A percentile compares a stretch with the other conserved stretches of the same genome.
These are phyloP conservation scores for Aphidius gifuensis DNA, from an alignment of 1,140 invertebrate species.

Conservation along the genomic window DNA sequence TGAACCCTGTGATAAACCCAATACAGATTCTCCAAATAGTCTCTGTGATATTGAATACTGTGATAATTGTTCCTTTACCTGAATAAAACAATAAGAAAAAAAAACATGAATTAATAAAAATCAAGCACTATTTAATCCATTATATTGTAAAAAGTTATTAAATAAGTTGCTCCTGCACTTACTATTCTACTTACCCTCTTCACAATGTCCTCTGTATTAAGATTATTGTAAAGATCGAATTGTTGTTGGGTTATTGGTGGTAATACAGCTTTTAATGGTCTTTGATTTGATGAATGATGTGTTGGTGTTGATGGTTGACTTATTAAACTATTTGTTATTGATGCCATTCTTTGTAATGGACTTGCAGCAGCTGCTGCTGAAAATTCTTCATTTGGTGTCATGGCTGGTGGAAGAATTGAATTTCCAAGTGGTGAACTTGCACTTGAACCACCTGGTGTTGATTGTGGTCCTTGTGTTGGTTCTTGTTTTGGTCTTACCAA, in stretches of 20 bases:
- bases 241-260: constrained; percentile 98
- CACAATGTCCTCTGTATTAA: constrained; percentile 98
- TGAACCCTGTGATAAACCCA: constrained; percentile 93
- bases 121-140: neutral
- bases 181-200: constrained; percentile 66
- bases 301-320: constrained; percentile 84
- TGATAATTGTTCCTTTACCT: constrained; percentile 94
- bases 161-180: constrained; percentile 18
- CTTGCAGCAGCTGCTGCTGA: constrained; percentile 76
- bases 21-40: constrained; percentile 94
- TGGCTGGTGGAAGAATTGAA: constrained; percentile 75
- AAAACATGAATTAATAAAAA: neutral
- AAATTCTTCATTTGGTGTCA: constrained; percentile 75
- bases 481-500: constrained; percentile 78
- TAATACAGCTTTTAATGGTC: constrained; percentile 91
- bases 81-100: constrained; percentile 21
- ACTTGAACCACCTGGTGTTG: constrained; percentile 60
- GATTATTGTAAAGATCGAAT: constrained; percentile 96
- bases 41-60: constrained; percentile 98
- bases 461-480: constrained; percentile 62
- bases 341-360: constrained; percentile 94
- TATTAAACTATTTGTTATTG: constrained; percentile 93
- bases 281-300: constrained; percentile 74
- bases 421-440: constrained; percentile 78
- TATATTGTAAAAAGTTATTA: neutral